Evolutionary conservation across 2,797 vertebrate genomes (phyloP), one percentile per base, ranked within the genome.

Genomic region (Ctenochaetus hawaiiensis): DNA sequence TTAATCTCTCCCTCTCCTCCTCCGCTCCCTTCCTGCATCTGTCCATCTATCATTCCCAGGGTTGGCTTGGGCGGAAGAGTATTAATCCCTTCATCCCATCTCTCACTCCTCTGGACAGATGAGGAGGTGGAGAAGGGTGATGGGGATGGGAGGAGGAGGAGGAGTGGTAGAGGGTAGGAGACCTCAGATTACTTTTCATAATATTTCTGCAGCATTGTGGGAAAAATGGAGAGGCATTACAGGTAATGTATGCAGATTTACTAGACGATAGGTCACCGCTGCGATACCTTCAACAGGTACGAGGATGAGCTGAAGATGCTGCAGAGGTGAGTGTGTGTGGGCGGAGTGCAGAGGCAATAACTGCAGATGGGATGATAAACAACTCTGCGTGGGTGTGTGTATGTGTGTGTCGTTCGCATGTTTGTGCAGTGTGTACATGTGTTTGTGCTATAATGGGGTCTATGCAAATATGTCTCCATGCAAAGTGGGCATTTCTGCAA

Each of bases 31-130:
- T 93, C 90, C 92, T 91, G 92, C 90, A 89, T 93, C 92, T 94
- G 92, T 94, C 94, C 94, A 95, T 95, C 92, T 75, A 95, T 96
- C 94, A 95, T 92, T 94, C 87, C 85, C 91, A 92, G 90, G 93
- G 93, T 91, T 94, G 92, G 91, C 91, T 78, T 93, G 92, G 80
- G 89, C 87, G 88, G 93, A 94, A 94, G 91, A 94, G 93, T 92
- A 95, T 95, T 94, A 95, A 95, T 95, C 94, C 94, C 91, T 89
- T 89, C 88, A 87, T 93, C 86, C 91, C 94, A 94, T 95, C 93
- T 88, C 88, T 95, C 94, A 94, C 93, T 91, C 70, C 86, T 78
- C 61, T 80, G 89, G 94, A 94, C 93, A 94, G 93, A 94, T 94
- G 92, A 95, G 89, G 83, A 87, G 88, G 89, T 88, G 85, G 76